phyloP scores from a whole-genome alignment of 2,797 vertebrate species.

The Ispidina picta region DNA sequence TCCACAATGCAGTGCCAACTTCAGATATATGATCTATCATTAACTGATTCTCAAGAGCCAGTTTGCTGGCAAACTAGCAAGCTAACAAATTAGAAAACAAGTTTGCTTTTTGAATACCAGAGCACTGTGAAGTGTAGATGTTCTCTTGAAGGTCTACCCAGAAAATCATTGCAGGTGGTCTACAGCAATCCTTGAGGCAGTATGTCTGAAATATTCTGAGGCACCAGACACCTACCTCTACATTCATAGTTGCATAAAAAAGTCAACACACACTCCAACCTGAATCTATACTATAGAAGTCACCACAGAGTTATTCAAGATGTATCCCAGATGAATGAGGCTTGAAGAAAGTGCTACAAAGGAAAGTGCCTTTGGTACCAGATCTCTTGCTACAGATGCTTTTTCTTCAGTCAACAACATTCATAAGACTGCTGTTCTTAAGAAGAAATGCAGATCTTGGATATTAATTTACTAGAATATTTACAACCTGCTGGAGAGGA shows the following conservation, averaged over 20 bases:
- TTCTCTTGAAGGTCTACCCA: background rate
- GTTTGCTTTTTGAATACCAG: background rate
- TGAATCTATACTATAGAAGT: background rate
- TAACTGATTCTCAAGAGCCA: conserved; percentile 14
- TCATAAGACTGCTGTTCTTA: background rate
- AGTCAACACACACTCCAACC: rapidly evolving
- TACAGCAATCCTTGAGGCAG: background rate
- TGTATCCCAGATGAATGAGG: background rate
- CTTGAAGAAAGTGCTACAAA: background rate
- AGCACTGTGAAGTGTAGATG: background rate
- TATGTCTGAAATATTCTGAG: background rate
- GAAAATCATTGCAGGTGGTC: background rate
- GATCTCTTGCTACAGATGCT: background rate
- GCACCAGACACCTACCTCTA: background rate
- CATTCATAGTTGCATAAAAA: background rate
- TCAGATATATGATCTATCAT: conserved; percentile 7
- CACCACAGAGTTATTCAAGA: background rate
- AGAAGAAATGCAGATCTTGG: background rate
- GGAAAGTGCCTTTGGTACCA: background rate
- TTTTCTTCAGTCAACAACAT: background rate
- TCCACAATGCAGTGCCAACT: conserved; percentile 14
- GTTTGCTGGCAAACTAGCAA: background rate
- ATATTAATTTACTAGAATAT: background rate
- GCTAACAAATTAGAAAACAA: background rate
- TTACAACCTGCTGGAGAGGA: background rate